Evolutionary conservation across 2,797 vertebrate species (phyloP), one percentile per base, ranked within the genome.

Genomic region (Alauda arvensis): DNA sequence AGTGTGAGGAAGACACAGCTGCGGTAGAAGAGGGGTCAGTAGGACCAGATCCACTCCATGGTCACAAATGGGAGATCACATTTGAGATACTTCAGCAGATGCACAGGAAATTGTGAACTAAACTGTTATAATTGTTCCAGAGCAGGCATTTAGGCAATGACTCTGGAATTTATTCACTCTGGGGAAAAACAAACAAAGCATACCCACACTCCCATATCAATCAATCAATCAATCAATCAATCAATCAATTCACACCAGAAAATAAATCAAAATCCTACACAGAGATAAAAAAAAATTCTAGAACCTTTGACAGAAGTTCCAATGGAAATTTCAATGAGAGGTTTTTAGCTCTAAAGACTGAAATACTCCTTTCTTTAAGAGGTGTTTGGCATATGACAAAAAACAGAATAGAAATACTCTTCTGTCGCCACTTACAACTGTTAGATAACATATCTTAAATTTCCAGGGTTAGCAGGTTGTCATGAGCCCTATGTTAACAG

Each of bases 401-500:
- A 68, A 90, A 46, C 40, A 61, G 71, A 83, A 85, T 21, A 81
- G 87, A 83, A 91, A 61, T 45, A 51, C 67, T 89, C 76, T 78
- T 81, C 67, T 91, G 75, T 69, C 12, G 48, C 43, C 49, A 65
- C 68, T 90, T 89, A 78, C 24, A 70, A 76, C 75, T 90, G 71
- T 87, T 89, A 78, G 74, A 81, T 69, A 94, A 89, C 63, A 34
- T 33, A 69, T 51, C 74, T 76, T 19, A 53, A 43, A 69, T 75
- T 83, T 74, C 87, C n/a, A 79, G 71, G 91, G 91, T 85, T 89
- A 87, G 71, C 91, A 82, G 71, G 65, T 81, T 87, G 83, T 85
- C 87, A 92, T 33, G 43, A 93, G 77, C 81, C 85, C 93, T 94
- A 69, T 77, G 80, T 53, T 93, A 89, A 88, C 80, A 92, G 84